phyloP scores from a whole-genome alignment of 2,888 invertebrate genomes.

The Cerastis rubricosa region DNA sequence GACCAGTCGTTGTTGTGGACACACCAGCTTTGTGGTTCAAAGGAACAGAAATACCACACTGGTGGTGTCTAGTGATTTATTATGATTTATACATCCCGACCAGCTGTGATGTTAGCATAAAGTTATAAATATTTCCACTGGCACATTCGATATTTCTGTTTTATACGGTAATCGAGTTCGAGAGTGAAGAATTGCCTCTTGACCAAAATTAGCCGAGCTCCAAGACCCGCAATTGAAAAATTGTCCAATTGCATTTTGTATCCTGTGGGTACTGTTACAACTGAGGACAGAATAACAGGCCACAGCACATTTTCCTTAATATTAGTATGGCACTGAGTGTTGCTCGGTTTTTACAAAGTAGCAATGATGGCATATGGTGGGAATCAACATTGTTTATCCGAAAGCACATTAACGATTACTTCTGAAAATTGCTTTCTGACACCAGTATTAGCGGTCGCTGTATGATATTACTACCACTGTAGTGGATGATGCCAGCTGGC shows the following conservation, averaged over 20 bases:
- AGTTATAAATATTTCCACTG: conserved; percentile 61
- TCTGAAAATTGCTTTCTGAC: background rate
- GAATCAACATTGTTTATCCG: conserved; percentile 18
- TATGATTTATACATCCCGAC: conserved; percentile 66
- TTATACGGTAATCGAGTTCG: conserved; percentile 68
- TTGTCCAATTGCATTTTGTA: conserved; percentile 88
- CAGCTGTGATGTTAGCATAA: conserved; percentile 57
- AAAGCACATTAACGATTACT: conserved; percentile 7
- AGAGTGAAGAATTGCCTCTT: conserved; percentile 79
- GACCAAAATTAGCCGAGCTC: conserved; percentile 83
- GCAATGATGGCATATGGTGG: conserved; percentile 6
- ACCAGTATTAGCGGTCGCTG: background rate
- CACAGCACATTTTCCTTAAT: conserved; percentile 29
- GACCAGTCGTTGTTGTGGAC: conserved; percentile 30
- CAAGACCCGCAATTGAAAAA: conserved; percentile 87
- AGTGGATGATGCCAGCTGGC: background rate
- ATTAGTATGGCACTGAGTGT: background rate
- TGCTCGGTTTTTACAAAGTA: conserved; percentile 8
- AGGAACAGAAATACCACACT: conserved; percentile 61
- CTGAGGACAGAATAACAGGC: conserved; percentile 65
- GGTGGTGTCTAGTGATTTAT: conserved; percentile 58
- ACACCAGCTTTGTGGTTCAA: conserved; percentile 55
- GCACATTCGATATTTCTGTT: conserved; percentile 66
- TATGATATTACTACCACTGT: background rate
- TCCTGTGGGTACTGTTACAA: conserved; percentile 83